Conservation (phyloP, 2,888 invertebrate species). For the Sericinus montela region DNA sequence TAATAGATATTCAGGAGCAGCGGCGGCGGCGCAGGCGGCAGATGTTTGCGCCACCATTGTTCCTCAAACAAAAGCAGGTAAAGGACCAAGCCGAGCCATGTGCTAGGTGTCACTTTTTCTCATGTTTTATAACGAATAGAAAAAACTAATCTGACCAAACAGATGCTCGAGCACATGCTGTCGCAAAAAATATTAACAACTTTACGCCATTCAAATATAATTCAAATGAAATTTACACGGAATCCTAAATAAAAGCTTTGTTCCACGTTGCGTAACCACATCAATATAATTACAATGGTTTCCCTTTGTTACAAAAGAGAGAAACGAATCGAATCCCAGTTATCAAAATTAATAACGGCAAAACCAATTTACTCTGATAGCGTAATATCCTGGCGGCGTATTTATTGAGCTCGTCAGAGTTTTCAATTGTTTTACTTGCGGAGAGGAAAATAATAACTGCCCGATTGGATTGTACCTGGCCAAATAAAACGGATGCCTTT, state of each 20-base stretch:
- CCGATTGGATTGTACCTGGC: constrained; percentile 34
- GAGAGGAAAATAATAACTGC: constrained; percentile 31
- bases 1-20: constrained; percentile 37
- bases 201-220: constrained; percentile 21
- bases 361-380: constrained; percentile 70
- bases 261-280: constrained; percentile 51
- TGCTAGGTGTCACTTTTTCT: constrained; percentile 75
- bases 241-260: constrained; percentile 37
- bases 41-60: constrained; percentile 69
- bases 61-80: constrained; percentile 73
- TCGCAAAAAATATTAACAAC: constrained; percentile 52
- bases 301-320: constrained; percentile 78
- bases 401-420: constrained; percentile 53
- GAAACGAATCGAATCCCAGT: constrained; percentile 76
- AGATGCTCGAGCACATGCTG: constrained; percentile 71
- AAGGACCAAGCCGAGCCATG: constrained; percentile 65
- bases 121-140: constrained; percentile 64
- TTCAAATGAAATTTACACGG: constrained; percentile 43
- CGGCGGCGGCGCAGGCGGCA: constrained; percentile 62
- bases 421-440: constrained; percentile 53
- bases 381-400: constrained; percentile 68
- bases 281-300: constrained; percentile 73
- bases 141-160: constrained; percentile 72
- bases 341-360: constrained; percentile 77
- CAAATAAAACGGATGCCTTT: neutral